phyloP scores from a whole-genome alignment of 2,113 vertebrate genomes.

The Hystrix cristata region DNA sequence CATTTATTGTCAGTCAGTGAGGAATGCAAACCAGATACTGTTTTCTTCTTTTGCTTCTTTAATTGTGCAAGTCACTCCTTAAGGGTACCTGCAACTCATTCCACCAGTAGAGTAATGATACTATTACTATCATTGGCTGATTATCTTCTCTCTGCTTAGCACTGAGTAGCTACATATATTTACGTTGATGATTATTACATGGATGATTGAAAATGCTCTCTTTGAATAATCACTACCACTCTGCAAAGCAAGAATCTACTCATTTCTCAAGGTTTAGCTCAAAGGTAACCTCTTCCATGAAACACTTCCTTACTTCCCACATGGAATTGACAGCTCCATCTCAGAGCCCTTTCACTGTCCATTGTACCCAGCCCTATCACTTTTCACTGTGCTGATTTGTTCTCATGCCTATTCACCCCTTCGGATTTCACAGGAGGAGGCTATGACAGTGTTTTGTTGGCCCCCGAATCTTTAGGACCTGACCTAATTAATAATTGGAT shows the following conservation, averaged over 20 bases:
- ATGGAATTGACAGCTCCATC: neutral
- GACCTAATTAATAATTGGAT: neutral
- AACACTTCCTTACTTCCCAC: neutral
- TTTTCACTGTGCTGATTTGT: neutral
- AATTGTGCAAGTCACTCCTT: neutral
- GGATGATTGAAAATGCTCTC: neutral
- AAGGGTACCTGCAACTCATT: neutral
- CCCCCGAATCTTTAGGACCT: neutral
- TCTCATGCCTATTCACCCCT: neutral
- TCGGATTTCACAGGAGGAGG: neutral
- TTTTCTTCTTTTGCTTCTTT: constrained; percentile 17
- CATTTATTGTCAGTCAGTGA: neutral
- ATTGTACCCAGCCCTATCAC: neutral
- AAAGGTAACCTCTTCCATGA: neutral
- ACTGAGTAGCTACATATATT: neutral
- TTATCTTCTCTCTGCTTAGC: neutral
- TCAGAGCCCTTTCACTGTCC: neutral
- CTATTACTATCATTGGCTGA: neutral
- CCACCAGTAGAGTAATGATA: neutral
- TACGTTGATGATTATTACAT: neutral
- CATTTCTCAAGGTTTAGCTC: constrained; percentile 7
- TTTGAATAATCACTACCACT: neutral
- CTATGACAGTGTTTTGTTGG: neutral
- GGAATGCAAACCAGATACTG: neutral
- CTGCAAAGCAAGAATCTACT: neutral